Evolutionary conservation across 2,797 vertebrate species (phyloP).

Genomic region (Vultur gryphus): DNA sequence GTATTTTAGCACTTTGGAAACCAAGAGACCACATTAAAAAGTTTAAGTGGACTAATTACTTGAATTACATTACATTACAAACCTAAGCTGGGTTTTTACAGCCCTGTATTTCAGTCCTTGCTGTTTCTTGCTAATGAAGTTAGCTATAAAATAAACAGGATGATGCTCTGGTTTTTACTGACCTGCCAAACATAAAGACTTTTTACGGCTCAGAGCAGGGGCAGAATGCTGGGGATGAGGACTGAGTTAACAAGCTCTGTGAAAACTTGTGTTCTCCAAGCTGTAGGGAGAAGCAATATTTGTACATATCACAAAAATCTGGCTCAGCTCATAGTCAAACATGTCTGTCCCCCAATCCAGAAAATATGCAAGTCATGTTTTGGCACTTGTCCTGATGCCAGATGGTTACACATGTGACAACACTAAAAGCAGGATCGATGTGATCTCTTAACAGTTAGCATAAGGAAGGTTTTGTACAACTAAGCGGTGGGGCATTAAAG

Average conservation of each 20-base stretch:
- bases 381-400: background rate
- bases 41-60: constrained; percentile 71
- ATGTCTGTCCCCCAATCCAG: background rate
- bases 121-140: constrained; percentile 67
- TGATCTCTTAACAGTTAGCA: background rate
- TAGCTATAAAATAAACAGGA: constrained; percentile 55
- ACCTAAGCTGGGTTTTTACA: constrained; percentile 56
- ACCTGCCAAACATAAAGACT: constrained; percentile 48
- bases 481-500: background rate
- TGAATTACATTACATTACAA: constrained; percentile 43
- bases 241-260: background rate
- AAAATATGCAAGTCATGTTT: constrained; percentile 13
- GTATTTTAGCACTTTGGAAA: constrained; percentile 43
- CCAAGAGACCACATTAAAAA: constrained; percentile 38
- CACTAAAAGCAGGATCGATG: background rate
- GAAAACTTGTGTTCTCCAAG: background rate
- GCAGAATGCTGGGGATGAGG: background rate
- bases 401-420: background rate
- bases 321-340: background rate
- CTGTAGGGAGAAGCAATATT: background rate
- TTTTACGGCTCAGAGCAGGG: background rate
- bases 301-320: background rate
- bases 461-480: background rate
- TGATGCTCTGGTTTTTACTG: constrained; percentile 36
- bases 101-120: constrained; percentile 62